Evolutionary conservation across 2,888 invertebrate genomes (phyloP).

Genomic region (Emmelina monodactyla): DNA sequence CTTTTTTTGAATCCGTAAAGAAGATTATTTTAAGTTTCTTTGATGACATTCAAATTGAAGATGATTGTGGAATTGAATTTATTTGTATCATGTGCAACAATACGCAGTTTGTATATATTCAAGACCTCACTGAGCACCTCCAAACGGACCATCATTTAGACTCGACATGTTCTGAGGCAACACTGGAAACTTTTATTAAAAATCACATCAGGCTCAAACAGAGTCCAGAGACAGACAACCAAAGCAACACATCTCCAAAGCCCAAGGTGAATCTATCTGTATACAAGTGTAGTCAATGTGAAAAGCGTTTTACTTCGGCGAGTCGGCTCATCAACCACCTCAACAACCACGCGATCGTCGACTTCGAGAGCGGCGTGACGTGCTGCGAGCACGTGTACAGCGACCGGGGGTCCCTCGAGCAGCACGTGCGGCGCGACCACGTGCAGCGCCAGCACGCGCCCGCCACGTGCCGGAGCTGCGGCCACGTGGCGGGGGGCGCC

Average conservation of each 20-base stretch:
- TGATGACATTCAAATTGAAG: too few species aligned
- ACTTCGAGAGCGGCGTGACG: conserved; percentile 26
- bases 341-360: conserved; percentile 32
- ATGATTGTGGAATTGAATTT: conserved; percentile 24
- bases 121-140: conserved; percentile 28
- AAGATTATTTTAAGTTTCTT: too few species aligned
- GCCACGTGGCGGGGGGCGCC: conserved; percentile 18
- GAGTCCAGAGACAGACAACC: neutral
- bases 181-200: conserved; percentile 28
- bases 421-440: conserved; percentile 22
- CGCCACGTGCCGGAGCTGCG: conserved; percentile 28
- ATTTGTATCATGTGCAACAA: conserved; percentile 35
- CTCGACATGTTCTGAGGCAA: conserved; percentile 9
- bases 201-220: conserved; percentile 20
- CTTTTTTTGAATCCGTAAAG: too few species aligned
- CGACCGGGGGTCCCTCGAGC: conserved; percentile 24
- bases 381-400: conserved; percentile 28
- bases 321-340: conserved; percentile 35
- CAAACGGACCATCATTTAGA: conserved; percentile 20
- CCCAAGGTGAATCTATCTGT: conserved; percentile 13
- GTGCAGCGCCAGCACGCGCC: conserved; percentile 6
- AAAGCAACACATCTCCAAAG: too few species aligned
- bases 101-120: conserved; percentile 18
- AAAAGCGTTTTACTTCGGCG: conserved; percentile 31
- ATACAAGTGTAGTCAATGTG: conserved; percentile 35